Evolutionary conservation across 2,888 invertebrate species (phyloP).

Genomic region (Ormyrus pomaceus): DNA sequence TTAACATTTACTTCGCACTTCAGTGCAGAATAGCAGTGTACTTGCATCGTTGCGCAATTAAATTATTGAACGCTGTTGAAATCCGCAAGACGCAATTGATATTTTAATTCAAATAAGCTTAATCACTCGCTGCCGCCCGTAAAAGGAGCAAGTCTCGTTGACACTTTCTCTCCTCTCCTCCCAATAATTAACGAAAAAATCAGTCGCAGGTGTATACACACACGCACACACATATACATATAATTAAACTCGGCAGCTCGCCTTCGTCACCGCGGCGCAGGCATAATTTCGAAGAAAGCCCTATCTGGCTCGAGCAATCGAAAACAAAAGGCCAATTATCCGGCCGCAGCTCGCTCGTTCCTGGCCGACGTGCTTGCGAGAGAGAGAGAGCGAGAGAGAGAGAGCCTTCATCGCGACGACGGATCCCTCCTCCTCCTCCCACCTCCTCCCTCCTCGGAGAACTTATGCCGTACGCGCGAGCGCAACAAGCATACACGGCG

Average conservation of each 20-base stretch:
- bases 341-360: background rate
- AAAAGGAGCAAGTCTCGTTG: background rate
- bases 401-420: slow-evolving; percentile 10
- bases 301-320: slow-evolving; percentile 27
- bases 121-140: no score
- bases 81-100: background rate
- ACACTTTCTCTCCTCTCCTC: background rate
- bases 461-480: background rate
- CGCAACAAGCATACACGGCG: background rate
- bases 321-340: slow-evolving; percentile 52
- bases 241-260: background rate
- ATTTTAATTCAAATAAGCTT: background rate
- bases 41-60: no score
- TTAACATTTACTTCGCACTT: no score
- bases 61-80: background rate
- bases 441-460: background rate
- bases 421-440: background rate
- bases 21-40: no score
- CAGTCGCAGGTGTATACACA: background rate
- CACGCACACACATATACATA: background rate
- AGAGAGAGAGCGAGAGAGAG: no score
- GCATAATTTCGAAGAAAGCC: slow-evolving; percentile 40
- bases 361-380: no score
- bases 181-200: background rate
- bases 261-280: background rate